phyloP scores from a whole-genome alignment of 2,113 vertebrate species.

The Verasper variegatus region DNA sequence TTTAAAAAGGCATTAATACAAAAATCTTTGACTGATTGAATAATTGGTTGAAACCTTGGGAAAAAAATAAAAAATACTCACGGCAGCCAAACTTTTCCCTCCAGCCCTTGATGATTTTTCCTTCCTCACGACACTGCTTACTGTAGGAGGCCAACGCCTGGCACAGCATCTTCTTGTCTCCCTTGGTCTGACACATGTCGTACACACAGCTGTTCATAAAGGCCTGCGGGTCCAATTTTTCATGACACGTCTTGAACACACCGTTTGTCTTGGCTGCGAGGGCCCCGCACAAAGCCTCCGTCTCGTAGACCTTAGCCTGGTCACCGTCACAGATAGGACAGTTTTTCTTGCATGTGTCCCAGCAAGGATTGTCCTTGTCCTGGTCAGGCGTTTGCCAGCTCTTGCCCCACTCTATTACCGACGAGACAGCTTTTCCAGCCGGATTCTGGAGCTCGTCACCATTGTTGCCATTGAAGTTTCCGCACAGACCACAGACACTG shows the following conservation, averaged over 20 bases:
- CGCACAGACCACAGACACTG: slow-evolving; percentile 85
- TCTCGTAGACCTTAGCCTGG: slow-evolving; percentile 61
- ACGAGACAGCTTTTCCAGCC: slow-evolving; percentile 38
- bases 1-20: neutral
- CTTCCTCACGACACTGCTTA: slow-evolving; percentile 73
- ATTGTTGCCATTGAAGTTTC: slow-evolving; percentile 81
- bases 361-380: slow-evolving; percentile 65
- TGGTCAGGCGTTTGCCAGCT: slow-evolving; percentile 80
- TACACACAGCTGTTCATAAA: slow-evolving; percentile 78
- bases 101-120: slow-evolving; percentile 78
- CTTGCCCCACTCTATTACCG: slow-evolving; percentile 71
- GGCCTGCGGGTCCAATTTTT: slow-evolving; percentile 68
- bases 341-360: slow-evolving; percentile 66
- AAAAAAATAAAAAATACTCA: slow-evolving; percentile 72
- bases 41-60: neutral
- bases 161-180: slow-evolving; percentile 77
- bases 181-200: slow-evolving; percentile 77
- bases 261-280: slow-evolving; percentile 60
- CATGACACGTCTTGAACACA: slow-evolving; percentile 78
- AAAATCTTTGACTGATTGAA: too few relatives aligned
- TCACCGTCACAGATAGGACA: slow-evolving; percentile 67
- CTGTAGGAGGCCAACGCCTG: slow-evolving; percentile 78
- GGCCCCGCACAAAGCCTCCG: slow-evolving; percentile 76
- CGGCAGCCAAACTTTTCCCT: slow-evolving; percentile 78
- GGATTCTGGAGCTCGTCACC: slow-evolving; percentile 75